phyloP scores from a whole-genome alignment of 1,140 invertebrate species.

The Caenorhabditis briggsae region DNA sequence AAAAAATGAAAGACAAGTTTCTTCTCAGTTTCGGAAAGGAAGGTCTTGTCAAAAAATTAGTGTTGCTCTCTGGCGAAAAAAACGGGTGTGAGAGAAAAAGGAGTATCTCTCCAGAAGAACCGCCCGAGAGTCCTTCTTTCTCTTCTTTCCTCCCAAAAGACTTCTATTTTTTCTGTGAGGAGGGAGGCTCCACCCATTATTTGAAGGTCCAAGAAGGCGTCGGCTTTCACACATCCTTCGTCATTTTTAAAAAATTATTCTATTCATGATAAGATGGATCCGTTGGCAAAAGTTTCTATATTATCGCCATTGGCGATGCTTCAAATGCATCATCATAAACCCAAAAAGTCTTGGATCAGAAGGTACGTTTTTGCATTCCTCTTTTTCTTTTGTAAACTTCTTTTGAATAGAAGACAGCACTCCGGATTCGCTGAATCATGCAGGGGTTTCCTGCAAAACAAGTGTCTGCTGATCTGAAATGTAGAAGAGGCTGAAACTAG shows the following conservation, averaged over 20 bases:
- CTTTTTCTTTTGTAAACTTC: background rate
- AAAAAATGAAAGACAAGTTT: conserved; percentile 30
- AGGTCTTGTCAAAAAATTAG: conserved; percentile 48
- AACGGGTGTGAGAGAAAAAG: background rate
- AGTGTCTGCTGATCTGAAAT: background rate
- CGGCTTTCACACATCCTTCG: background rate
- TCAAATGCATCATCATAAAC: conserved; percentile 48
- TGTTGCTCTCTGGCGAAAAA: background rate
- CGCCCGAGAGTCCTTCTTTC: background rate
- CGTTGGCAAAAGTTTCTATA: conserved; percentile 56
- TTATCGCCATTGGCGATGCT: conserved; percentile 56
- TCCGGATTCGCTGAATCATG: conserved; percentile 4
- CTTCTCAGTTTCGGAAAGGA: conserved; percentile 18
- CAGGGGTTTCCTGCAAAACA: conserved; percentile 14
- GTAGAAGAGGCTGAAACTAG: background rate
- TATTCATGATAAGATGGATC: conserved; percentile 55
- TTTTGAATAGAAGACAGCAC: background rate
- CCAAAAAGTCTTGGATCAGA: conserved; percentile 57
- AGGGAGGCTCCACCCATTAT: conserved; percentile 14
- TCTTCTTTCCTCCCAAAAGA: conserved; percentile 32
- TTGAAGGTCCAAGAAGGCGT: background rate
- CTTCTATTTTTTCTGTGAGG: conserved; percentile 11
- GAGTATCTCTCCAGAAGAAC: conserved; percentile 4
- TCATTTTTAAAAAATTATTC: background rate
- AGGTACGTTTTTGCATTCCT: conserved; percentile 17